Conservation (phyloP, 2,888 invertebrate genomes). For the Xanthorhoe spadicearia region DNA sequence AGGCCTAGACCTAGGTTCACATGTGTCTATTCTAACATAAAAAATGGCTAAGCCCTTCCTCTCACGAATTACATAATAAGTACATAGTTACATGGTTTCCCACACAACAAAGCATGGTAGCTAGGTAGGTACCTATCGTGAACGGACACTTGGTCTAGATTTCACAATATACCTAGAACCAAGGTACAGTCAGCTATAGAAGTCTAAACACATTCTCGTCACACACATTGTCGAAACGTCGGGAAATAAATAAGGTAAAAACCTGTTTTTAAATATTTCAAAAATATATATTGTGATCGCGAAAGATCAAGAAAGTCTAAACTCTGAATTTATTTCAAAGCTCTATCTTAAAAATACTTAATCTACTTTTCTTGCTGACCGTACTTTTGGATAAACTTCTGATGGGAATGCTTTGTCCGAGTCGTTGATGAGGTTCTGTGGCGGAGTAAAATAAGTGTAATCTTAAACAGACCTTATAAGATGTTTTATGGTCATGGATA, state of each 20-base stretch:
- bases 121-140: constrained; percentile 3
- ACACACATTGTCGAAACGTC: too few relatives aligned
- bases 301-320: too few relatives aligned
- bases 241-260: too few relatives aligned
- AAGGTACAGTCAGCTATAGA: neutral
- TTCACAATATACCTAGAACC: constrained; percentile 16
- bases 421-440: constrained; percentile 14
- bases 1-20: too few relatives aligned
- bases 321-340: too few relatives aligned
- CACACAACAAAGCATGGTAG: constrained; percentile 24
- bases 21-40: too few relatives aligned
- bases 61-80: constrained; percentile 16
- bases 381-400: neutral
- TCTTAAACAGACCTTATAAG: neutral
- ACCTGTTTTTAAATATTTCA: too few relatives aligned
- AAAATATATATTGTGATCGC: too few relatives aligned
- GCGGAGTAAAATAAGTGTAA: constrained; percentile 12
- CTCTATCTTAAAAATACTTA: too few relatives aligned
- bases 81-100: constrained; percentile 6
- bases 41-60: constrained; percentile 7
- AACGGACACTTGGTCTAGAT: constrained; percentile 25
- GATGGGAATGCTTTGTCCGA: neutral
- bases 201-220: neutral
- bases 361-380: too few relatives aligned
- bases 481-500: neutral